Base-by-base conservation (phyloP, 2,888 invertebrate genomes). In the Papilio elwesi region DNA sequence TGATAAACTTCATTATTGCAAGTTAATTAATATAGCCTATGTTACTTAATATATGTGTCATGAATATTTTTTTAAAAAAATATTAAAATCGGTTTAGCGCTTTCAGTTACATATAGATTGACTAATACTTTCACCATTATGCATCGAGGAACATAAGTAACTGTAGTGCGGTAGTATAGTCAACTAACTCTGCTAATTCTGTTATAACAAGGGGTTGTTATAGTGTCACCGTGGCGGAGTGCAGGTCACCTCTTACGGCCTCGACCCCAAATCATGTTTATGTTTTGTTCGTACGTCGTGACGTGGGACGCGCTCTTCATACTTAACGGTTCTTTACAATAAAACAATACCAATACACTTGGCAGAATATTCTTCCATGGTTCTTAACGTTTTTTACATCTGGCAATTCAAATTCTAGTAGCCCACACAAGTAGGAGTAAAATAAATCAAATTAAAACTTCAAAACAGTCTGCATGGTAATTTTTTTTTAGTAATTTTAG, bases 241-340 rank as follows among this genome's bases (percentile, higher is more conserved):
- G 43, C 15, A 53, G 48, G 48, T 64, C 36, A 55, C 55, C 70
- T 70, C 65, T 38, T 65, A 49, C 55, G 65, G 65, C 70, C 70
- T 65, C 70, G 70, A 65, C 70, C 70, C 36, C 55, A 38, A 49
- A 64, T 15, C 11, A n/a, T 7, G n/a, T n/a, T 13, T 48, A 15
- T 16, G 5, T 12, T 12, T 12, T 36, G 48, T 57, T 48, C 48
- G 12, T 64, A 11, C n/a, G 57, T 36, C 59, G 3, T 3, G 59
- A 13, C 64, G 65, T 57, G 48, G 65, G 49, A 51, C 1, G 43
- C n/a, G 10, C n/a, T 43, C n/a, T 43, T 8, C 7, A 62, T 9
- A 38, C 8, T n/a, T 59, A 36, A 62, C 59, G 15, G 59, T 62
- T 62, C 43, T 10, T 62, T n/a, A 3, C 0, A 62, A 62, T 62